Conservation (phyloP, 2,888 invertebrate species). For the Nephrotoma flavescens region DNA sequence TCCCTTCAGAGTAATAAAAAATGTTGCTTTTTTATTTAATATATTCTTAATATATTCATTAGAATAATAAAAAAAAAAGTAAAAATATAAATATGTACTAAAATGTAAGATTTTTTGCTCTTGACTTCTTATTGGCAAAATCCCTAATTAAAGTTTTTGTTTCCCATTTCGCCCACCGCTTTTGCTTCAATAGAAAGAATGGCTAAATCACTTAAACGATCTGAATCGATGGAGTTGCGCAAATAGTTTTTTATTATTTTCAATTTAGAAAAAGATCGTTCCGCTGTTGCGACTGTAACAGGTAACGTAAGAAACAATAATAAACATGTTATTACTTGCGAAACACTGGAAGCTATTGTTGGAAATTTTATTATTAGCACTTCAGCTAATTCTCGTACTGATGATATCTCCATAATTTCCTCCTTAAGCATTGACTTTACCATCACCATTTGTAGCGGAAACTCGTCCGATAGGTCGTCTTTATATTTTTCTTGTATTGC, state of each 20-base stretch:
- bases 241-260: no score
- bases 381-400: neutral
- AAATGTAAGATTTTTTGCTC: no score
- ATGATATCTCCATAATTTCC: constrained; percentile 1
- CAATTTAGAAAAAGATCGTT: no score
- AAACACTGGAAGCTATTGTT: neutral
- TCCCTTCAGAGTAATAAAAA: no score
- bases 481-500: constrained; percentile 1
- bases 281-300: constrained; percentile 3
- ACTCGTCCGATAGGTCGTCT: neutral
- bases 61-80: no score
- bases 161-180: neutral
- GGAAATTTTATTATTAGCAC: constrained; percentile 5
- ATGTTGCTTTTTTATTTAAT: no score
- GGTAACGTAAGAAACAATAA: constrained; percentile 6
- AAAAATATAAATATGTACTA: no score
- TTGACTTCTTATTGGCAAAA: neutral
- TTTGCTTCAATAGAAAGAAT: neutral
- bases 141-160: neutral
- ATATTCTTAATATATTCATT: no score
- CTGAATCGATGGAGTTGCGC: no score
- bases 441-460: constrained; percentile 1
- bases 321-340: constrained; percentile 6
- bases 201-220: neutral
- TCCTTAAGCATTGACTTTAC: neutral